These are phyloP conservation scores for Habroteleia sp. DNA, from an alignment of 2,888 invertebrate species.

Conservation along the genomic window DNA sequence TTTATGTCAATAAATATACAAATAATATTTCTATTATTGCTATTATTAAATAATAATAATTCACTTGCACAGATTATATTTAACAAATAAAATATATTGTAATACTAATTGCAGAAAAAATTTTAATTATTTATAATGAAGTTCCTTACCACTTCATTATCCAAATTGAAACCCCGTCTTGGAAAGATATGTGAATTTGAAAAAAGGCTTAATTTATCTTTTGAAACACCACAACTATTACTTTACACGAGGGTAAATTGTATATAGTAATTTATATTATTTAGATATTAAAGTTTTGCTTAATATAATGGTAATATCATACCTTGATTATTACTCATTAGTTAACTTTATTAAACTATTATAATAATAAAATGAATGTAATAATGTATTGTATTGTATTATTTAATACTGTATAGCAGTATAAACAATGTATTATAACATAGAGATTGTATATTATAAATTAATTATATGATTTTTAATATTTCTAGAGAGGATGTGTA, in stretches of 20 bases:
- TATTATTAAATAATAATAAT: no score
- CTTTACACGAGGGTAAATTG: conserved; percentile 87
- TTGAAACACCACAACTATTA: conserved; percentile 89
- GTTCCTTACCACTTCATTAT: conserved; percentile 85
- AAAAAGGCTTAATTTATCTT: conserved; percentile 82
- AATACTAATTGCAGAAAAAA: background rate
- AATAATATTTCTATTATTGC: no score
- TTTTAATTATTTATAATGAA: conserved; percentile 84
- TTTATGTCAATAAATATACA: no score
- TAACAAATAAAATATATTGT: no score
- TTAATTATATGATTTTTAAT: background rate
- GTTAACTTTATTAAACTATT: background rate
- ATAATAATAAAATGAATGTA: no score
- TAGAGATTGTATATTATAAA: no score
- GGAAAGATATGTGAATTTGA: conserved; percentile 85
- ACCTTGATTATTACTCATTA: background rate
- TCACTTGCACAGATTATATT: no score
- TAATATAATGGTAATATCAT: no score
- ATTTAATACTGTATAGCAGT: no score
- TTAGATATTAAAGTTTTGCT: no score
- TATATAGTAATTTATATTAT: conserved; percentile 5
- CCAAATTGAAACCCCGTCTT: conserved; percentile 85
- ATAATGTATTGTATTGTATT: no score
- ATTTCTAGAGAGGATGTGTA: conserved; percentile 87
- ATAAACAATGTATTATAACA: no score